phyloP scores from a whole-genome alignment of 2,113 vertebrate species.

The Notarius lentiginosus region DNA sequence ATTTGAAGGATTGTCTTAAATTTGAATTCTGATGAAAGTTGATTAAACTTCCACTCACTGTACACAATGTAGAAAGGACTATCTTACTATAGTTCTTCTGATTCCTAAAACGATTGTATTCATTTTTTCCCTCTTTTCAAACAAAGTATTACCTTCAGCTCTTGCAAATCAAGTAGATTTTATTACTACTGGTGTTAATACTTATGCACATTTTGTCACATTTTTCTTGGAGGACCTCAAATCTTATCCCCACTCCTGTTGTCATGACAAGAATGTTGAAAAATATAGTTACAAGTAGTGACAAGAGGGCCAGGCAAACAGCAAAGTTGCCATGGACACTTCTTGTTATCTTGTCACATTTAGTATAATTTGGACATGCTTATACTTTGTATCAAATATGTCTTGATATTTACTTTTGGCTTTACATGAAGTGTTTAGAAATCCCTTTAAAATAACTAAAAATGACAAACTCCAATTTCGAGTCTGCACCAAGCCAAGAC shows the following conservation, averaged over 20 bases:
- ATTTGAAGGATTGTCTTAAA: not conserved
- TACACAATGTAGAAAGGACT: not conserved
- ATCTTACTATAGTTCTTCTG: not conserved
- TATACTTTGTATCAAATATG: not conserved
- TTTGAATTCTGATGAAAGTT: not conserved
- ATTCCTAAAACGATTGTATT: not conserved
- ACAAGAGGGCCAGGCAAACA: not conserved
- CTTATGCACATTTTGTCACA: not conserved
- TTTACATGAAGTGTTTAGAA: not conserved
- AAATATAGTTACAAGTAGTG: not conserved
- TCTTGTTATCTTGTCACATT: not conserved
- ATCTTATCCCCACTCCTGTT: not conserved
- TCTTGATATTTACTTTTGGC: not conserved
- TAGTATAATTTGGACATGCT: not conserved
- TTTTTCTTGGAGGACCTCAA: not conserved
- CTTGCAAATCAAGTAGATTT: not conserved
- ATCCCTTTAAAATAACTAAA: not conserved
- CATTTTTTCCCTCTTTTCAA: not conserved
- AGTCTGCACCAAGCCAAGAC: not conserved
- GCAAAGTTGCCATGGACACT: not conserved
- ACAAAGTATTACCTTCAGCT: not conserved
- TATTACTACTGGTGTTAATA: not conserved
- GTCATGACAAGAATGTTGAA: not conserved
- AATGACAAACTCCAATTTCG: not conserved
- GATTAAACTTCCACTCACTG: not conserved